Evolutionary conservation across 2,797 vertebrate species (phyloP).

Genomic region (Mustela erminea): DNA sequence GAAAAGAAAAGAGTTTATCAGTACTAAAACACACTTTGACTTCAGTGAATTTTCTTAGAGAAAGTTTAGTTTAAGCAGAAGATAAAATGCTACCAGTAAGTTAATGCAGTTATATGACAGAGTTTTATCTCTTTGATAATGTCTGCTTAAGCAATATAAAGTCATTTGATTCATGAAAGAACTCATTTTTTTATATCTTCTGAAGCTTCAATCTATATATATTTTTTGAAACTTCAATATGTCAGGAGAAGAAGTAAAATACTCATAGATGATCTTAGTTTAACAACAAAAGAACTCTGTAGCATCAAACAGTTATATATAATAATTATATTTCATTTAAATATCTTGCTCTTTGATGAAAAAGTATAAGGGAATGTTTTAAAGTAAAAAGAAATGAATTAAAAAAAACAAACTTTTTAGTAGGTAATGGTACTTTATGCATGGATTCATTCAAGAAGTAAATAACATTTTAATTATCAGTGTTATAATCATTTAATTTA

Average conservation of each 20-base stretch:
- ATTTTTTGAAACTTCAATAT: neutral
- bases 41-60: slow-evolving; percentile 21
- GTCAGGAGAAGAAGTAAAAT: neutral
- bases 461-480: neutral
- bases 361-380: neutral
- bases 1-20: neutral
- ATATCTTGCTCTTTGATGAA: neutral
- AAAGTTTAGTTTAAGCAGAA: slow-evolving; percentile 60
- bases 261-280: neutral
- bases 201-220: neutral
- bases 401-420: neutral
- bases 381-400: neutral
- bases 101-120: slow-evolving; percentile 59
- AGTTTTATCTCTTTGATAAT: slow-evolving; percentile 70
- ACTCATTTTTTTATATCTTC: slow-evolving; percentile 3
- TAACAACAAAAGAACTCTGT: neutral
- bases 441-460: slow-evolving; percentile 14
- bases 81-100: slow-evolving; percentile 60
- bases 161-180: slow-evolving; percentile 60
- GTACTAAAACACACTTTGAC: neutral
- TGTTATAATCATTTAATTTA: slow-evolving; percentile 51
- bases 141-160: slow-evolving; percentile 52
- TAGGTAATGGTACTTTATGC: neutral
- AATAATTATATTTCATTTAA: neutral
- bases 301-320: neutral